These are phyloP conservation scores for Enteromius fasciolatus DNA, from an alignment of 2,797 vertebrate genomes.

Conservation along the genomic window DNA sequence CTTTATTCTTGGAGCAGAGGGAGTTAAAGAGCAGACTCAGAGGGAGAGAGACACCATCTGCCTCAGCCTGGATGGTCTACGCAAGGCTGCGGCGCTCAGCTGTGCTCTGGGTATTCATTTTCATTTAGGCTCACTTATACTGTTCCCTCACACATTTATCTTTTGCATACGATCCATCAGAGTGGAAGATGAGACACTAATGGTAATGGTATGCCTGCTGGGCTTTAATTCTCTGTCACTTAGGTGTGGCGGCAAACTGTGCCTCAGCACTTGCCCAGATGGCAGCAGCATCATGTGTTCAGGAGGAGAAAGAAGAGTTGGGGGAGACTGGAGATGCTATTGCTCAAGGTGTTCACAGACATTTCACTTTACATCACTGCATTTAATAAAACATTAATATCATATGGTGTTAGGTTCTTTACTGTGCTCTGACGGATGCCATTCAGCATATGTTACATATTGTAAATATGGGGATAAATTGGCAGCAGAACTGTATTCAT, in stretches of 20 bases:
- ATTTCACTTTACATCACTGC: neutral
- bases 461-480: neutral
- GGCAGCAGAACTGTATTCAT: neutral
- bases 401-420: neutral
- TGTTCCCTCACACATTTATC: neutral
- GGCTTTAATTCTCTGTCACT: conserved; percentile 9
- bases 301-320: conserved; percentile 90
- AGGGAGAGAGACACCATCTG: conserved; percentile 94
- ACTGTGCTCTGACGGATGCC: neutral
- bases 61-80: conserved; percentile 90
- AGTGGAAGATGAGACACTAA: neutral
- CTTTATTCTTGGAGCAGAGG: conserved; percentile 93
- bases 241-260: conserved; percentile 95
- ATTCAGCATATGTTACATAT: neutral
- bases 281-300: conserved; percentile 95
- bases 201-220: neutral
- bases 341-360: conserved; percentile 82
- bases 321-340: conserved; percentile 86
- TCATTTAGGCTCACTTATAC: neutral
- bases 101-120: conserved; percentile 82
- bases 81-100: conserved; percentile 92
- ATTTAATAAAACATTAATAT: neutral
- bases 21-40: conserved; percentile 92
- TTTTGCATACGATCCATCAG: neutral
- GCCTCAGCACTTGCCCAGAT: conserved; percentile 96